phyloP scores from a whole-genome alignment of 1,140 invertebrate species.

The Scaptodrosophila lebanonensis region DNA sequence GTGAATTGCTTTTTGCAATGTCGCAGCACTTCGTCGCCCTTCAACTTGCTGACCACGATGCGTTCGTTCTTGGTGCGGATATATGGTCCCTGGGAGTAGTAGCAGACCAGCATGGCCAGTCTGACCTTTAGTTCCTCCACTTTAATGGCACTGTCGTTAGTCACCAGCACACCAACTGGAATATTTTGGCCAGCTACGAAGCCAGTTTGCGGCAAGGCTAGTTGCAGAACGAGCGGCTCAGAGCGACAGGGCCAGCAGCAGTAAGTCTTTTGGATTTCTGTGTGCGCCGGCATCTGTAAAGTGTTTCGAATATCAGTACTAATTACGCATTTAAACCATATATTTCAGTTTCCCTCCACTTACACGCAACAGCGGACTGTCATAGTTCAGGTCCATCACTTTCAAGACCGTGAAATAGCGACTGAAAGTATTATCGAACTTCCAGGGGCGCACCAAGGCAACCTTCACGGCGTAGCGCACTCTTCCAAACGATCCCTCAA shows the following conservation, averaged over 20 bases:
- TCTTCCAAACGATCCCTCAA: conserved; percentile 83
- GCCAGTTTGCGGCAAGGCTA: conserved; percentile 47
- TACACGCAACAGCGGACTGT: conserved; percentile 53
- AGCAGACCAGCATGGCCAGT: conserved; percentile 50
- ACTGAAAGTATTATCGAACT: conserved; percentile 85
- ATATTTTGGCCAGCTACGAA: conserved; percentile 58
- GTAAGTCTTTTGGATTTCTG: conserved; percentile 46
- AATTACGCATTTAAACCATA: neutral
- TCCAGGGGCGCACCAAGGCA: conserved; percentile 85
- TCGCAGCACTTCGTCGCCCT: conserved; percentile 42
- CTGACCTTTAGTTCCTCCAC: conserved; percentile 44
- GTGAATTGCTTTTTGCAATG: conserved; percentile 55
- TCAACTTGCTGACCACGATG: conserved; percentile 36
- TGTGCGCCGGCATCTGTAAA: conserved; percentile 39
- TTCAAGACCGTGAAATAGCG: conserved; percentile 84
- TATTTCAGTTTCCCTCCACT: no score
- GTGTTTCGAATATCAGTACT: neutral
- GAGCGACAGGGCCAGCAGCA: conserved; percentile 56
- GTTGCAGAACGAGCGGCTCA: conserved; percentile 41
- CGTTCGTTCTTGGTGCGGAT: conserved; percentile 59
- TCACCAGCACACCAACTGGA: conserved; percentile 36
- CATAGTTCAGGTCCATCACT: conserved; percentile 83
- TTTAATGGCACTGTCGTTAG: conserved; percentile 52
- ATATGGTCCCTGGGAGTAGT: conserved; percentile 25
- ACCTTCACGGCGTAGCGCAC: conserved; percentile 84